A percentile compares a stretch with the other conserved stretches of the same genome.
Conservation (phyloP, 1,140 invertebrate genomes). For the Leptopilina clavipes region DNA sequence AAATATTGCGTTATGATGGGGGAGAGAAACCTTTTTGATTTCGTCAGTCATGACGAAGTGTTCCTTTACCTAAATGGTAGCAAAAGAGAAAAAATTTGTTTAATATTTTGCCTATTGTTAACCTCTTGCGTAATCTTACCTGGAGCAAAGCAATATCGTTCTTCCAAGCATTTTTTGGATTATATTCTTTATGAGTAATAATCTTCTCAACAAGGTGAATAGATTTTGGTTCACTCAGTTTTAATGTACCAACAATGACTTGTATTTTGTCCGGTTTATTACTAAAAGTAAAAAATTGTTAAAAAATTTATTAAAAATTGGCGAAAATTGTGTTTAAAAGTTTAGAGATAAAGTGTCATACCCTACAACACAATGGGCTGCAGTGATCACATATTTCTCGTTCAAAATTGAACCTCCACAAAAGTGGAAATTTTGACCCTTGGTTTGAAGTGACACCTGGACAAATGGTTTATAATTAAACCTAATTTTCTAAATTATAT, state of each 20-base stretch:
- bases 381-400: conserved; percentile 70
- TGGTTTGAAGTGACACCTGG: conserved; percentile 53
- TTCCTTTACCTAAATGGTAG: not conserved
- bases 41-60: not conserved
- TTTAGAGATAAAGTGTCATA: conserved; percentile 34
- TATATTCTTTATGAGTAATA: conserved; percentile 52
- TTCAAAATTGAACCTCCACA: conserved; percentile 76
- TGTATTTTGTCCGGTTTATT: not conserved
- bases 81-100: not conserved
- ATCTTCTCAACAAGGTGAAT: conserved; percentile 40
- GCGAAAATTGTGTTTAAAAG: too few species aligned
- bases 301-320: too few species aligned
- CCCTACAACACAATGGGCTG: conserved; percentile 72
- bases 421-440: conserved; percentile 39
- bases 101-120: not conserved
- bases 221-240: conserved; percentile 23
- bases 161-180: conserved; percentile 38
- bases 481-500: too few species aligned
- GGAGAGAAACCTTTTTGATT: not conserved
- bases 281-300: not conserved
- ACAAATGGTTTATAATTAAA: not conserved
- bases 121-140: conserved; percentile 30
- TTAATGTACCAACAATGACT: conserved; percentile 46
- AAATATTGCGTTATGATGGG: not conserved
- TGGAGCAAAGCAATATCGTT: conserved; percentile 55